A percentile compares a stretch with the other conserved stretches of the same genome.
Conservation (phyloP, 2,113 vertebrate genomes). For the Percopsis transmontana region DNA sequence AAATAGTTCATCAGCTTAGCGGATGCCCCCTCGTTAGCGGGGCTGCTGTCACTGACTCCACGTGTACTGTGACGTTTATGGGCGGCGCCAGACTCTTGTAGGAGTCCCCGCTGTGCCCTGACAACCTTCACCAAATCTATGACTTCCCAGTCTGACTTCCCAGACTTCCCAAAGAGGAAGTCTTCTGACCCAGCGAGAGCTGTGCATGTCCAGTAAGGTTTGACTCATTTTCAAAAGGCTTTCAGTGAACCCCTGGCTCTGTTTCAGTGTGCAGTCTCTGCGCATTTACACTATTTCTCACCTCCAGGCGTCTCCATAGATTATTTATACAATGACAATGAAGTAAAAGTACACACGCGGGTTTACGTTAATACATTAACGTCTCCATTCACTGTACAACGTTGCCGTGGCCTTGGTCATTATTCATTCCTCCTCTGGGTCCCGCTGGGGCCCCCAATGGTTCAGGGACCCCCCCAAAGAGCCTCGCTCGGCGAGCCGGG, state of each 20-base stretch:
- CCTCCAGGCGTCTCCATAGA: background rate
- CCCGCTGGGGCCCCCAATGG: slow-evolving; percentile 17
- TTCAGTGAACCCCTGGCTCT: background rate
- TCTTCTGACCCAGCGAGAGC: background rate
- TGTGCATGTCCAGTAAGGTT: background rate
- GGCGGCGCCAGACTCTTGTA: background rate
- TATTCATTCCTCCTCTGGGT: slow-evolving; percentile 25
- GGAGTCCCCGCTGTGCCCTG: background rate
- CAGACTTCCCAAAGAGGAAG: background rate
- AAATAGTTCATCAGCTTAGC: slow-evolving; percentile 42
- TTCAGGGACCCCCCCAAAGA: slow-evolving; percentile 38
- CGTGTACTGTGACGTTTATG: background rate
- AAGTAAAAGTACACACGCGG: background rate
- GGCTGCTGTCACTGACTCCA: background rate
- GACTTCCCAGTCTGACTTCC: background rate
- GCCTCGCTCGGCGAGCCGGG: slow-evolving; percentile 14
- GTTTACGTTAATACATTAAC: slow-evolving; percentile 1
- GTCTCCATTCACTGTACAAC: slow-evolving; percentile 6
- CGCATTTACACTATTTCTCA: slow-evolving; percentile 9
- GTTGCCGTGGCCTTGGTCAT: slow-evolving; percentile 35
- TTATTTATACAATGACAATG: background rate
- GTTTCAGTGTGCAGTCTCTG: background rate
- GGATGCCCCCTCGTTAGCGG: slow-evolving; percentile 28
- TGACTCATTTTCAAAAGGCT: background rate
- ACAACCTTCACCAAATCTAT: background rate